These are phyloP conservation scores for Lepilemur septentrionalis DNA, from an alignment of 2,797 vertebrate species.

Conservation along the genomic window DNA sequence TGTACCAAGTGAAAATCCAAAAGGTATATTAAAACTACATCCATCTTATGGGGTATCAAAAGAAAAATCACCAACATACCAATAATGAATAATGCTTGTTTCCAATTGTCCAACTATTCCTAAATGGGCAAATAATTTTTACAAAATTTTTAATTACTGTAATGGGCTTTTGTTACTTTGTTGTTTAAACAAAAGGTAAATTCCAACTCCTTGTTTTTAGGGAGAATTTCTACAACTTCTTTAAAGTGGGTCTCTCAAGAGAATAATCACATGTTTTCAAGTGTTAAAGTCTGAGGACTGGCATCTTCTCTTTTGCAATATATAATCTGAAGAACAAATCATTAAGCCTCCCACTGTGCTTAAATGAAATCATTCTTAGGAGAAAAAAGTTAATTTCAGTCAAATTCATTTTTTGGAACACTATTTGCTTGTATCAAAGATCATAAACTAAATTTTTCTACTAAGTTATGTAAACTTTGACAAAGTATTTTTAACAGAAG, in stretches of 20 bases:
- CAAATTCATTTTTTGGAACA: constrained; percentile 82
- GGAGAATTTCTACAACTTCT: constrained; percentile 83
- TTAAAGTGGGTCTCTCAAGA: constrained; percentile 76
- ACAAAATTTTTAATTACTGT: constrained; percentile 80
- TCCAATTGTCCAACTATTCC: constrained; percentile 73
- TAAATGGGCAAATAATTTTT: constrained; percentile 77
- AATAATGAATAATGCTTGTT: constrained; percentile 69
- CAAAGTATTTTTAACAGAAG: constrained; percentile 51
- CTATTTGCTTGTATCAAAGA: constrained; percentile 68
- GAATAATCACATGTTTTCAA: constrained; percentile 77
- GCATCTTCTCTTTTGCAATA: constrained; percentile 79
- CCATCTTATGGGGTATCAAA: constrained; percentile 63
- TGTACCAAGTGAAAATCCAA: constrained; percentile 24
- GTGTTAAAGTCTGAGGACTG: constrained; percentile 65
- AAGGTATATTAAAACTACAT: constrained; percentile 64
- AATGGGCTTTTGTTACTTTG: constrained; percentile 81
- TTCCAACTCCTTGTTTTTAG: constrained; percentile 80
- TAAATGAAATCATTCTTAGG: constrained; percentile 78
- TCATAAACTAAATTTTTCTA: constrained; percentile 54
- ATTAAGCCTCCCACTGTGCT: constrained; percentile 79
- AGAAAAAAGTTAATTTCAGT: constrained; percentile 83
- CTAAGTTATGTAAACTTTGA: constrained; percentile 70
- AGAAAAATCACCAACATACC: constrained; percentile 42
- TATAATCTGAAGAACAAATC: constrained; percentile 78
- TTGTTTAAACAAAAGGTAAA: constrained; percentile 83